Conservation (phyloP, 2,797 vertebrate species). For the Steatocranus sp. region DNA sequence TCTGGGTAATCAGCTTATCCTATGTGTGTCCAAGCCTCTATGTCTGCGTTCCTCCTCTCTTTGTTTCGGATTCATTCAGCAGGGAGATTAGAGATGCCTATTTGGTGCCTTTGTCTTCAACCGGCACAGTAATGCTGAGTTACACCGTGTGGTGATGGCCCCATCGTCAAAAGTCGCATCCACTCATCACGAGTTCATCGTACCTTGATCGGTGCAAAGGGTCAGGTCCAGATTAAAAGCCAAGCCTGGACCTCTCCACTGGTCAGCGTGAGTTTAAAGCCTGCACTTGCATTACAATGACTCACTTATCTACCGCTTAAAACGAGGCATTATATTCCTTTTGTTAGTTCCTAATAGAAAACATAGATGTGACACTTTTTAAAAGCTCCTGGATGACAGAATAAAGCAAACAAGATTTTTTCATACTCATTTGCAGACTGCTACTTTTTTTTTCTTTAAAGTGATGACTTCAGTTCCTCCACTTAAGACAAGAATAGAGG, state of each 20-base stretch:
- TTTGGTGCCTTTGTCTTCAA: slow-evolving; percentile 75
- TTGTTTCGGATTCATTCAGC: slow-evolving; percentile 77
- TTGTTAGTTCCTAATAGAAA: background rate
- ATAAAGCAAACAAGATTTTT: background rate
- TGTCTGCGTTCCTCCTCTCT: slow-evolving; percentile 73
- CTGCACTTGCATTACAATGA: background rate
- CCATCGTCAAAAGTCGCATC: background rate
- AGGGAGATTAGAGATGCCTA: slow-evolving; percentile 79
- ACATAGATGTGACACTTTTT: background rate
- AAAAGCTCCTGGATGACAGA: background rate
- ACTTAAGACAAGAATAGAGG: background rate
- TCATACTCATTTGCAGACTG: background rate
- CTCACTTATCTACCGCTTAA: slow-evolving; percentile 9
- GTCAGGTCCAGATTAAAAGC: background rate
- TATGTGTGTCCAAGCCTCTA: slow-evolving; percentile 71
- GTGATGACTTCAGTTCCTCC: background rate
- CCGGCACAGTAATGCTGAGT: slow-evolving; percentile 43
- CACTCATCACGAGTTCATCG: slow-evolving; percentile 28
- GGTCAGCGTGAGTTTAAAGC: background rate
- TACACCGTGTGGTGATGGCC: slow-evolving; percentile 32
- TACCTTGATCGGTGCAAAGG: slow-evolving; percentile 17
- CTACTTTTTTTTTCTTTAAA: background rate
- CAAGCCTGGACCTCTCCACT: background rate
- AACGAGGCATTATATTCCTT: background rate
- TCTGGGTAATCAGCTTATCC: slow-evolving; percentile 77